Percentiles rank a stretch among this genome's conserved stretches.
phyloP scores from a whole-genome alignment of 2,888 invertebrate species.

The Formica aserva region DNA sequence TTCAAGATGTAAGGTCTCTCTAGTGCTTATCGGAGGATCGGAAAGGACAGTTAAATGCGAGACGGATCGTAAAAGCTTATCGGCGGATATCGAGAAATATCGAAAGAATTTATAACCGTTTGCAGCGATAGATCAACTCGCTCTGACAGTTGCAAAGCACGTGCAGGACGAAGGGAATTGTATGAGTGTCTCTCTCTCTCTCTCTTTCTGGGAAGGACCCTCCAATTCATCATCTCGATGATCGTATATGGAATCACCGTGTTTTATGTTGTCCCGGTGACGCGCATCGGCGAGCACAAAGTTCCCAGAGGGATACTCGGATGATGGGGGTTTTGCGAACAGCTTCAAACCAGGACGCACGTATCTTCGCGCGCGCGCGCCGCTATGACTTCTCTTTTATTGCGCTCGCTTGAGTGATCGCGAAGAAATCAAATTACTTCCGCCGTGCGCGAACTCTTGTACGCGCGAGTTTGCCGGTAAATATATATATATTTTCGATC shows the following conservation, averaged over 20 bases:
- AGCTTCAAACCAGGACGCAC: neutral
- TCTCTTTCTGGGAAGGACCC: constrained; percentile 7
- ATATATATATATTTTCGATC: constrained; percentile 39
- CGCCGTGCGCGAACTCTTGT: constrained; percentile 29
- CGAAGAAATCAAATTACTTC: constrained; percentile 56
- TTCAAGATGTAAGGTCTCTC: neutral
- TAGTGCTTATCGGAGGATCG: constrained; percentile 20
- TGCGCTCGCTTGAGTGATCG: constrained; percentile 73
- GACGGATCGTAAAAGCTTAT: constrained; percentile 45
- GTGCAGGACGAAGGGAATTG: constrained; percentile 23
- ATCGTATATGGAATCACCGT: constrained; percentile 11
- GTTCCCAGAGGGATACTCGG: constrained; percentile 16
- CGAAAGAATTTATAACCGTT: constrained; percentile 29
- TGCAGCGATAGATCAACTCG: constrained; percentile 30
- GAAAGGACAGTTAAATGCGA: constrained; percentile 16
- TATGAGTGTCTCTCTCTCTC: neutral
- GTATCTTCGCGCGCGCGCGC: constrained; percentile 29
- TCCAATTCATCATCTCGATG: constrained; percentile 44
- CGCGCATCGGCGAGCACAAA: constrained; percentile 40
- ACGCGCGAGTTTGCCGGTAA: constrained; percentile 27
- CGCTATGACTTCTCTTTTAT: constrained; percentile 68
- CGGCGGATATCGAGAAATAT: constrained; percentile 26
- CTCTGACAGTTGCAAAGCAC: constrained; percentile 43
- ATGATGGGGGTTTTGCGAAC: neutral
- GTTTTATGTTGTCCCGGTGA: constrained; percentile 52